A percentile compares a stretch with the other conserved stretches of the same genome.
These are phyloP conservation scores for Kradibia gibbosae DNA, from an alignment of 1,140 invertebrate genomes.

Conservation along the genomic window DNA sequence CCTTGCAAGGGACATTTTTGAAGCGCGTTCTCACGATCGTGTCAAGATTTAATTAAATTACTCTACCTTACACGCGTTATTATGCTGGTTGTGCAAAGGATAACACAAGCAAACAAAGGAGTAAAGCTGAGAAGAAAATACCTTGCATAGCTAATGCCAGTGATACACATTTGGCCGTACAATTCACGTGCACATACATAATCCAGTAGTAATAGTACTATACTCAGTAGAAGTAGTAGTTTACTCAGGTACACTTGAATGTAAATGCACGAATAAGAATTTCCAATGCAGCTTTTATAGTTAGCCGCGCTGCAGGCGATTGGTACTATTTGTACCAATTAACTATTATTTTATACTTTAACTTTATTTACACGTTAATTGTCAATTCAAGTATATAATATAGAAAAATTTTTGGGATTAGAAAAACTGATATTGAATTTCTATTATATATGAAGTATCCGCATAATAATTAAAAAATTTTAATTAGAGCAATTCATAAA, in stretches of 20 bases:
- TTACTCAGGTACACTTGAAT: not conserved
- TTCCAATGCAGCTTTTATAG: no score
- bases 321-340: not conserved
- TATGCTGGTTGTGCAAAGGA: not conserved
- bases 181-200: not conserved
- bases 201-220: constrained; percentile 41
- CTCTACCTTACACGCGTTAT: constrained; percentile 45
- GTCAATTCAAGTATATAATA: no score
- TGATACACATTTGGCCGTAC: constrained; percentile 55
- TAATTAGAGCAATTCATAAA: no score
- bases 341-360: no score
- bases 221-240: constrained; percentile 42
- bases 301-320: no score
- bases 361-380: no score
- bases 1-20: constrained; percentile 54
- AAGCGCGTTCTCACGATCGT: constrained; percentile 23
- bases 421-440: no score
- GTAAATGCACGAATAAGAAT: not conserved
- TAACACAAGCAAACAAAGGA: constrained; percentile 39
- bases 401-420: no score
- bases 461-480: no score
- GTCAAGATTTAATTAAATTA: constrained; percentile 66
- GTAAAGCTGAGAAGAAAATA: constrained; percentile 61
- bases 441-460: no score
- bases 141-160: constrained; percentile 60